Evolutionary conservation across 2,113 vertebrate genomes (phyloP).

Genomic region (Corydoras maculifer): DNA sequence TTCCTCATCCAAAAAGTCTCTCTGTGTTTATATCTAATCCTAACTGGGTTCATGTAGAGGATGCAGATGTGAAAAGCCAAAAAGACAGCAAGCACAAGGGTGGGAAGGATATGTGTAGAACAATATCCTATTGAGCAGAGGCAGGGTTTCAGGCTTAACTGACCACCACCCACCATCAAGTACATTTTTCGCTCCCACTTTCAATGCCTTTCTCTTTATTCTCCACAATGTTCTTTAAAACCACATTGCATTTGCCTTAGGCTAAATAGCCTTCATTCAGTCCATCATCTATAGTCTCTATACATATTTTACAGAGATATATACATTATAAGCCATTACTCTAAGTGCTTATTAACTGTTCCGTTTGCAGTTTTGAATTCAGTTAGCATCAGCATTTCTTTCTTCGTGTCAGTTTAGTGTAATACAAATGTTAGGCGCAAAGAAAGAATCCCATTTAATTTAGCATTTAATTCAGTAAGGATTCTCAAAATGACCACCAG

Average conservation of each 20-base stretch:
- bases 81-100: conserved; percentile 37
- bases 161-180: conserved; percentile 6
- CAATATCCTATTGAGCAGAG: conserved; percentile 59
- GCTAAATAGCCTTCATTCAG: not conserved
- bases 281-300: not conserved
- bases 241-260: not conserved
- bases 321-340: not conserved
- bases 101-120: conserved; percentile 59
- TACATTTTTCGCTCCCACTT: not conserved
- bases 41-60: conserved; percentile 44
- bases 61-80: conserved; percentile 60
- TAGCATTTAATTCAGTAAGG: too few species aligned
- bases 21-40: conserved; percentile 27
- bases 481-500: too few species aligned
- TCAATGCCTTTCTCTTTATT: not conserved
- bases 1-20: conserved; percentile 3
- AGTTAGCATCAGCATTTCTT: not conserved
- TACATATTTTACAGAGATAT: not conserved
- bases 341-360: not conserved
- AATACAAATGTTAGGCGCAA: too few species aligned
- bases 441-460: too few species aligned
- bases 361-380: not conserved
- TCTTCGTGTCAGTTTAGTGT: not conserved
- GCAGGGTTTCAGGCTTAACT: conserved; percentile 18
- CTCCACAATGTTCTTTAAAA: not conserved